phyloP scores from a whole-genome alignment of 1,140 invertebrate species.

The Caerostris darwini region DNA sequence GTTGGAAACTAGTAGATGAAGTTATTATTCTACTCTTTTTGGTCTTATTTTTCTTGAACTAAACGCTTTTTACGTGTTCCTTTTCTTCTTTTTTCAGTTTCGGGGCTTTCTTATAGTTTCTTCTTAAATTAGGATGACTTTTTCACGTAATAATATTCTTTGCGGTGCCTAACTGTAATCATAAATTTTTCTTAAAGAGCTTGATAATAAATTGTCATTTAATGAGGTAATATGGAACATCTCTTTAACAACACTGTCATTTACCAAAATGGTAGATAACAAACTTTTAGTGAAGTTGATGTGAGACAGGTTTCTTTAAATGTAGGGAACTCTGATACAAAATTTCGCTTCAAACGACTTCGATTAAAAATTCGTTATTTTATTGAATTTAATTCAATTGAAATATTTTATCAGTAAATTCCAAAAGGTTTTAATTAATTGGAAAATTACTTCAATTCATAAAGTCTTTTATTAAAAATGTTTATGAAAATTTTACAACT shows the following conservation, averaged over 20 bases:
- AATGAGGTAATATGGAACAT: slow-evolving; percentile 24
- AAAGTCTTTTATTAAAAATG: no score
- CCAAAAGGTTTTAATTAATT: no score
- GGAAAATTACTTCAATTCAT: no score
- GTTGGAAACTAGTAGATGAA: slow-evolving; percentile 34
- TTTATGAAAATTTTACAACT: no score
- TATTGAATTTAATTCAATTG: no score
- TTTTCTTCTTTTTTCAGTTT: background rate
- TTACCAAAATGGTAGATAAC: no score
- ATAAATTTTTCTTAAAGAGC: slow-evolving; percentile 44
- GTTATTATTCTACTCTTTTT: background rate
- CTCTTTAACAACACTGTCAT: background rate
- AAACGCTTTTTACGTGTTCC: slow-evolving; percentile 21
- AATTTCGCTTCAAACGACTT: no score
- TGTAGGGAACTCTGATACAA: no score
- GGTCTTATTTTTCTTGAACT: background rate
- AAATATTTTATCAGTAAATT: no score
- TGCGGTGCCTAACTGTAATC: background rate
- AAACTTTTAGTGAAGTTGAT: background rate
- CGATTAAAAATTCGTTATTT: no score
- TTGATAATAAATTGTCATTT: slow-evolving; percentile 34
- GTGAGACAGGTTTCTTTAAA: no score
- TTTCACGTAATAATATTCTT: slow-evolving; percentile 35
- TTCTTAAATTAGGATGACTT: slow-evolving; percentile 44
- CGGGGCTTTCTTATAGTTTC: background rate